Base-by-base conservation (phyloP, 1,140 invertebrate genomes). In the Schlechtendalia chinensis region DNA sequence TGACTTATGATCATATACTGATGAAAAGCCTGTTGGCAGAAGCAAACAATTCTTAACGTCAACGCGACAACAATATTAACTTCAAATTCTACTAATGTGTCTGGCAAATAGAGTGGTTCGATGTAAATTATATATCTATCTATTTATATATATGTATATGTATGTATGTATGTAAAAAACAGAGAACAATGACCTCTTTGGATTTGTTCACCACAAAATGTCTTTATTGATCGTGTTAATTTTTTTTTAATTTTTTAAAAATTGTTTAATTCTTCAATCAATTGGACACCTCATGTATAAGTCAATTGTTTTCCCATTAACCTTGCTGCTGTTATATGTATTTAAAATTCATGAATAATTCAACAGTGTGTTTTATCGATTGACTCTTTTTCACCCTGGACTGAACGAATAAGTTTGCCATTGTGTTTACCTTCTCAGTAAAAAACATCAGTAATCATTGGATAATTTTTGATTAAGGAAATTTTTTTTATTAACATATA, bases 1-100 rank as follows among this genome's bases (percentile, higher is more conserved):
- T 96, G 0, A 96, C 96, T 0, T 96, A 96, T 84, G 94, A 97
- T 86, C 95, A 98, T 84, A 94, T 96, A 84, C 88, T 96, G 1
- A 93, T 95, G 90, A 93, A 93, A 83, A 87, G 89, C 47, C 22
- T 82, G 19, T n/a, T 61, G 27, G 32, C 75, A 10, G 75, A 79
- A 50, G 58, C 75, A 47, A 72, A 72, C 0, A 79, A 79, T 47
- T 79, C 75, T 45, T 32, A 77, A 77, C 74, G 61, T 47, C n/a
- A 79, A 63, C 56, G 22, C 19, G 58, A 63, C 61, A 79, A 79
- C 10, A 77, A 77, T 59, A 45, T 29, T 27, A 63, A 17, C 17
- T 61, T 63, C 45, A 79, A 79, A 79, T 50, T 59, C n/a, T 47
- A 58, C 56, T 27, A 45, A 45, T 17, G 39, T 47, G 47, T 27